Conservation (phyloP, 2,113 vertebrate genomes). For the Sisor rabdophorus region DNA sequence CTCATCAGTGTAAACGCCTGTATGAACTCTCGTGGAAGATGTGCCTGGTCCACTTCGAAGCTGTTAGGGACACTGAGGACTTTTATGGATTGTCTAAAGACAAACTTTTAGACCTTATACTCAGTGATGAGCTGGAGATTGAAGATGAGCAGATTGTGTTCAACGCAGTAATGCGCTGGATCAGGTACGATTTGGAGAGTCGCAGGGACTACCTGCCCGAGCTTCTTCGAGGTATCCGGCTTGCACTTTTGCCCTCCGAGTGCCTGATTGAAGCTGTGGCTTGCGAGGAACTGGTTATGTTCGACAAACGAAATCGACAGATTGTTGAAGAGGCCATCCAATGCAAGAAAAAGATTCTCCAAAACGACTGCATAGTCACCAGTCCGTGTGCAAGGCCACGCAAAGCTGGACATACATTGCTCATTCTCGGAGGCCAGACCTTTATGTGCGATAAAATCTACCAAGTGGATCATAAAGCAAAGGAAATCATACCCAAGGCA, state of each 20-base stretch:
- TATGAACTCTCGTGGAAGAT: constrained; percentile 89
- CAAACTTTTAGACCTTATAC: constrained; percentile 83
- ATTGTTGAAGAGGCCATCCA: constrained; percentile 84
- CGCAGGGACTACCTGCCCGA: constrained; percentile 78
- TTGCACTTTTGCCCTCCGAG: constrained; percentile 84
- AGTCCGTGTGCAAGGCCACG: constrained; percentile 86
- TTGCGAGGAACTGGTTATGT: constrained; percentile 81
- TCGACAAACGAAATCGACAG: constrained; percentile 77
- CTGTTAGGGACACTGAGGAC: constrained; percentile 81
- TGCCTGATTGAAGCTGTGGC: constrained; percentile 83
- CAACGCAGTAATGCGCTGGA: constrained; percentile 85
- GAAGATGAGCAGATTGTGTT: constrained; percentile 90
- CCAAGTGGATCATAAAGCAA: constrained; percentile 91
- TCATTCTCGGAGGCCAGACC: constrained; percentile 90
- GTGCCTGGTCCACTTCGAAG: constrained; percentile 89
- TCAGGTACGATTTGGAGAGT: constrained; percentile 74
- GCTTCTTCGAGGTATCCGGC: constrained; percentile 78
- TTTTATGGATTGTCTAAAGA: constrained; percentile 87
- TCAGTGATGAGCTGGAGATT: constrained; percentile 89
- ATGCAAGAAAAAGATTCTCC: constrained; percentile 85
- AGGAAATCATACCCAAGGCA: constrained; percentile 92
- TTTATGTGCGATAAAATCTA: constrained; percentile 98
- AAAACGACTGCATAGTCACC: constrained; percentile 84
- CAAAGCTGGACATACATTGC: constrained; percentile 87
- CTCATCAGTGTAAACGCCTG: constrained; percentile 88